Evolutionary conservation across 1,140 invertebrate species (phyloP).

Genomic region (Marisa cornuarietis): DNA sequence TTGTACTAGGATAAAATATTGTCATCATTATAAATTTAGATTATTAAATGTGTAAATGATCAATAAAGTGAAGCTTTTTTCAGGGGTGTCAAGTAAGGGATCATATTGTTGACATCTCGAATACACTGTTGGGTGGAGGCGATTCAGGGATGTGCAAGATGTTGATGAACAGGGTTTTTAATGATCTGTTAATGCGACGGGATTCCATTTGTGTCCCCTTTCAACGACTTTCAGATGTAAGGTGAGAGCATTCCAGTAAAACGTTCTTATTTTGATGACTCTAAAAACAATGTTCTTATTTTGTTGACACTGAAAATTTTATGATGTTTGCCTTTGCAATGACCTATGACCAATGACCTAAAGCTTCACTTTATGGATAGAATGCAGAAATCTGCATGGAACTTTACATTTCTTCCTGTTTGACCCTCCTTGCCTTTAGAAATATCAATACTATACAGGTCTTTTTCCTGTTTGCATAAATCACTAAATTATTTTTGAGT

Average conservation of each 20-base stretch:
- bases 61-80: background rate
- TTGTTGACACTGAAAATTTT: no score
- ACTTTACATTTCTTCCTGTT: no score
- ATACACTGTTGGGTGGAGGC: constrained; percentile 1
- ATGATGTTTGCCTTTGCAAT: no score
- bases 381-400: no score
- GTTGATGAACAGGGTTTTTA: constrained; percentile 47
- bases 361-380: no score
- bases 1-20: no score
- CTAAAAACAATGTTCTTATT: no score
- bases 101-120: constrained; percentile 53
- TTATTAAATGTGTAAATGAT: no score
- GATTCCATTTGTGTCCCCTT: constrained; percentile 60
- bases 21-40: no score
- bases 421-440: background rate
- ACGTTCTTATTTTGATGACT: background rate
- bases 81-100: constrained; percentile 63
- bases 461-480: no score
- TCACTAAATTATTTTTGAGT: no score
- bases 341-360: no score
- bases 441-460: background rate
- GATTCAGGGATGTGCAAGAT: constrained; percentile 19
- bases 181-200: constrained; percentile 58
- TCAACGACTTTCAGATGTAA: constrained; percentile 51
- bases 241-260: constrained; percentile 25